Conservation (phyloP, 2,113 vertebrate genomes). For the Ophthalmolycus amberensis region DNA sequence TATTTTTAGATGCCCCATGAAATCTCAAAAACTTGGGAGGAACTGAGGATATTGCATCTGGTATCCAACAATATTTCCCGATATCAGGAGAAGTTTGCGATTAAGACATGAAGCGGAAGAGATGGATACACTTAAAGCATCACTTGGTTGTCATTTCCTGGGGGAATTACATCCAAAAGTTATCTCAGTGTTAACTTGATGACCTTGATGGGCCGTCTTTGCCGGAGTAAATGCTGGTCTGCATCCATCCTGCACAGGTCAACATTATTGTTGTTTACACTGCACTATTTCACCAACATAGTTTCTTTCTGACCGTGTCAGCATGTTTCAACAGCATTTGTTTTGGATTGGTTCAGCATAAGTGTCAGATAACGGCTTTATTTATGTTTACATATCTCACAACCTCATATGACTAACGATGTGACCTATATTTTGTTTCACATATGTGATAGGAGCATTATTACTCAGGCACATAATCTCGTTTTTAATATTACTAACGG, state of each 20-base stretch:
- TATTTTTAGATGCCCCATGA: conserved; percentile 43
- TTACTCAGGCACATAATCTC: conserved; percentile 38
- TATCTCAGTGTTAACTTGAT: conserved; percentile 13
- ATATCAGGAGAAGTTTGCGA: not conserved
- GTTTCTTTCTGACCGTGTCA: conserved; percentile 11
- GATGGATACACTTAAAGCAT: not conserved
- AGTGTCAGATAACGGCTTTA: not conserved
- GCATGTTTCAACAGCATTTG: conserved; percentile 26
- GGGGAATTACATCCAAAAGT: not conserved
- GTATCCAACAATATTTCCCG: conserved; percentile 10
- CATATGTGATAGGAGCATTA: conserved; percentile 11
- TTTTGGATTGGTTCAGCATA: conserved; percentile 36
- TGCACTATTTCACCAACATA: conserved; percentile 24
- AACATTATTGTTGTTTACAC: conserved; percentile 43
- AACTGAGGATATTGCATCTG: conserved; percentile 35
- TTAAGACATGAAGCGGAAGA: conserved; percentile 10
- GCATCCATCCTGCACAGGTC: conserved; percentile 13
- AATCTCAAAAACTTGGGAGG: conserved; percentile 33
- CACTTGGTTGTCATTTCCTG: not conserved
- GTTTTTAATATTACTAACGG: conserved; percentile 45
- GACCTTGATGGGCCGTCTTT: conserved; percentile 16
- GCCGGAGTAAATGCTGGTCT: conserved; percentile 16
- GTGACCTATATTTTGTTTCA: conserved; percentile 31
- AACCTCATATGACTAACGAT: conserved; percentile 44
- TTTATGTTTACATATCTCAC: conserved; percentile 47